phyloP scores from a whole-genome alignment of 2,797 vertebrate species.

The Scomberomorus guttatus region DNA sequence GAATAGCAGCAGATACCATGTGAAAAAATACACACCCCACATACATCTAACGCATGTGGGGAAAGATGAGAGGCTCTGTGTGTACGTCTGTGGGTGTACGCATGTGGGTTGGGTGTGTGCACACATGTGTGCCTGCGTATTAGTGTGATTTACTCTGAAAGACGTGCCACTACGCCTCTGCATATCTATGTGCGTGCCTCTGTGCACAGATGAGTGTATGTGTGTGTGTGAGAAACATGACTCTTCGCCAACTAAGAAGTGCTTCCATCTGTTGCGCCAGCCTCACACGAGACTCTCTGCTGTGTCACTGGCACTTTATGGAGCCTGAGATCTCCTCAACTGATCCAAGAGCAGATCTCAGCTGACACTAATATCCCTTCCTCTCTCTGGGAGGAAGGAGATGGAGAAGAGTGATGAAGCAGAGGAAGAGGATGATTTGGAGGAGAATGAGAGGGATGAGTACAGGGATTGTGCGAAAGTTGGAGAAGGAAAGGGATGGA shows the following conservation, averaged over 20 bases:
- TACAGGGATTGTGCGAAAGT: slow-evolving; percentile 36
- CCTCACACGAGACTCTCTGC: slow-evolving; percentile 72
- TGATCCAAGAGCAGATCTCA: slow-evolving; percentile 67
- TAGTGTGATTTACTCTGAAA: slow-evolving; percentile 34
- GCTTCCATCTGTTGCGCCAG: slow-evolving; percentile 80
- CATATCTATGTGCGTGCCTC: slow-evolving; percentile 43
- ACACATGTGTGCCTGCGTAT: slow-evolving; percentile 56
- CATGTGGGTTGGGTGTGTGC: slow-evolving; percentile 68
- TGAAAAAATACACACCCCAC: slow-evolving; percentile 69
- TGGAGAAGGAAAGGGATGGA: slow-evolving; percentile 18
- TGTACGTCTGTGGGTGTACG: slow-evolving; percentile 1
- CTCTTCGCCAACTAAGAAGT: slow-evolving; percentile 73
- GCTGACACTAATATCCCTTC: slow-evolving; percentile 65
- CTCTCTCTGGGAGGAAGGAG: slow-evolving; percentile 48
- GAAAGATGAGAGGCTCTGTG: slow-evolving; percentile 69
- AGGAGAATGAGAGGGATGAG: slow-evolving; percentile 45
- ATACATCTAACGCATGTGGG: slow-evolving; percentile 66
- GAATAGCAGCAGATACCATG: slow-evolving; percentile 76
- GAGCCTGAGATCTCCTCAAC: slow-evolving; percentile 71
- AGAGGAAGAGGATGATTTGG: slow-evolving; percentile 45
- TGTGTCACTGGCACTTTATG: slow-evolving; percentile 74
- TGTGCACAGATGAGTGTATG: slow-evolving; percentile 41
- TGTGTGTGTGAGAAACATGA: slow-evolving; percentile 65
- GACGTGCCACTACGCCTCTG: slow-evolving; percentile 41
- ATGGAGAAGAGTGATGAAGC: slow-evolving; percentile 25